phyloP scores from a whole-genome alignment of 2,113 vertebrate genomes.

The Ivindomyrus marchei region DNA sequence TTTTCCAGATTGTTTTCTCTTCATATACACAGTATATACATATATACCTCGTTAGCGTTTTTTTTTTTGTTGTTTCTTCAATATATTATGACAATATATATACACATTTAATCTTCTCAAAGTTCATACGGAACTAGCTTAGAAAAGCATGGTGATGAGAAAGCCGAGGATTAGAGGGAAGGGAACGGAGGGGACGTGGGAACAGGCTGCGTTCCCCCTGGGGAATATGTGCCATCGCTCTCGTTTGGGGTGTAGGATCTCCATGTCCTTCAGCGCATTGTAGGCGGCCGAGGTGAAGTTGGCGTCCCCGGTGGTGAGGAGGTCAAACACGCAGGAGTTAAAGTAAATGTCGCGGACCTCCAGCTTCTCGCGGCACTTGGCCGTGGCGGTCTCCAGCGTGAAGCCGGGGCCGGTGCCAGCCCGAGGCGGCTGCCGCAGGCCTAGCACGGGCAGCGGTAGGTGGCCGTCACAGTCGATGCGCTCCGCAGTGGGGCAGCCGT shows the following conservation, averaged over 20 bases:
- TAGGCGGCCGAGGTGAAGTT: constrained; percentile 88
- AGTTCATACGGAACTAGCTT: constrained; percentile 47
- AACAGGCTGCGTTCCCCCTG: constrained; percentile 18
- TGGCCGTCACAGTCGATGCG: constrained; percentile 74
- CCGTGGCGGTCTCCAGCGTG: constrained; percentile 70
- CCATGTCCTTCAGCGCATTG: constrained; percentile 84
- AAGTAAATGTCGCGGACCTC: constrained; percentile 88
- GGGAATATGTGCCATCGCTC: constrained; percentile 89
- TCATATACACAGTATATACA: constrained; percentile 79
- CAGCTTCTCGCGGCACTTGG: constrained; percentile 80
- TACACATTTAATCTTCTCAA: constrained; percentile 63
- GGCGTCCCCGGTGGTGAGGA: constrained; percentile 88
- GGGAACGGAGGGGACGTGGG: constrained; percentile 27
- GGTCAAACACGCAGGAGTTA: constrained; percentile 89
- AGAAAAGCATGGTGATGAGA: constrained; percentile 56
- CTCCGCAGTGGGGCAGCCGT: constrained; percentile 79
- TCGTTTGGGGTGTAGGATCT: constrained; percentile 76
- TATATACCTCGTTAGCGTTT: constrained; percentile 49
- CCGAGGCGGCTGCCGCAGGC: constrained; percentile 50
- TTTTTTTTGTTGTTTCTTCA: constrained; percentile 41
- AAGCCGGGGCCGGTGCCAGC: constrained; percentile 41
- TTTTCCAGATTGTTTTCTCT: constrained; percentile 31
- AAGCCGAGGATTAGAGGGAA: constrained; percentile 56
- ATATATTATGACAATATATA: constrained; percentile 68
- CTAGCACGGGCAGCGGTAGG: constrained; percentile 55